phyloP scores from a whole-genome alignment of 2,797 vertebrate species.

The Cryptoblepharus egeriae region DNA sequence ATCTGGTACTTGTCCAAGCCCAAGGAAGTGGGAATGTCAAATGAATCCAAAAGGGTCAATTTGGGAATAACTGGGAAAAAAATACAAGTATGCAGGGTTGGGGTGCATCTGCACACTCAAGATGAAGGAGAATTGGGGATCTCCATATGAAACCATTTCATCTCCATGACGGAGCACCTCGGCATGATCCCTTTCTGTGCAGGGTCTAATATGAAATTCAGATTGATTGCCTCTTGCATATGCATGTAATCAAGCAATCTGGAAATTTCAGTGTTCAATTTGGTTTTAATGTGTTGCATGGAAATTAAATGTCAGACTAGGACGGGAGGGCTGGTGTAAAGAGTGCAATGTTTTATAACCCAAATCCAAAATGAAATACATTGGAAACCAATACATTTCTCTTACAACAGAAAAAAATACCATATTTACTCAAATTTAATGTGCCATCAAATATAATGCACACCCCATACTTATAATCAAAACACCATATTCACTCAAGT shows the following conservation, averaged over 20 bases:
- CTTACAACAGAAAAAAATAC: too few relatives aligned
- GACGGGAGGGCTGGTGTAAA: background rate
- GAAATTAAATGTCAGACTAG: conserved; percentile 14
- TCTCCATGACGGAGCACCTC: conserved; percentile 56
- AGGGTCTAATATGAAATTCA: conserved; percentile 65
- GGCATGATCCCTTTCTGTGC: conserved; percentile 59
- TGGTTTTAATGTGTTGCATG: conserved; percentile 52
- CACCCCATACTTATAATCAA: too few relatives aligned
- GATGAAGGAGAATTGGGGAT: conserved; percentile 56
- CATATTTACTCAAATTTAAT: too few relatives aligned
- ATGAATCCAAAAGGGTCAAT: background rate
- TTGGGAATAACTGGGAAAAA: background rate
- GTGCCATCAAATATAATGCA: too few relatives aligned
- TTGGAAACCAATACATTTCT: too few relatives aligned
- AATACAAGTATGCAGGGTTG: background rate
- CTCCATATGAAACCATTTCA: conserved; percentile 19
- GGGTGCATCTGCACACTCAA: conserved; percentile 28
- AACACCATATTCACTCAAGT: too few relatives aligned
- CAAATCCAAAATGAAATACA: too few relatives aligned
- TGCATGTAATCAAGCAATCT: conserved; percentile 69
- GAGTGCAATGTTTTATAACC: background rate
- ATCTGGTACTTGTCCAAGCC: background rate
- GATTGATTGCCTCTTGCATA: conserved; percentile 69
- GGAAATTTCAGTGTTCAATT: conserved; percentile 61
- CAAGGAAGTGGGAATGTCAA: background rate